Evolutionary conservation across 2,797 vertebrate species (phyloP).

Genomic region (Parotocinclus haroldoi): DNA sequence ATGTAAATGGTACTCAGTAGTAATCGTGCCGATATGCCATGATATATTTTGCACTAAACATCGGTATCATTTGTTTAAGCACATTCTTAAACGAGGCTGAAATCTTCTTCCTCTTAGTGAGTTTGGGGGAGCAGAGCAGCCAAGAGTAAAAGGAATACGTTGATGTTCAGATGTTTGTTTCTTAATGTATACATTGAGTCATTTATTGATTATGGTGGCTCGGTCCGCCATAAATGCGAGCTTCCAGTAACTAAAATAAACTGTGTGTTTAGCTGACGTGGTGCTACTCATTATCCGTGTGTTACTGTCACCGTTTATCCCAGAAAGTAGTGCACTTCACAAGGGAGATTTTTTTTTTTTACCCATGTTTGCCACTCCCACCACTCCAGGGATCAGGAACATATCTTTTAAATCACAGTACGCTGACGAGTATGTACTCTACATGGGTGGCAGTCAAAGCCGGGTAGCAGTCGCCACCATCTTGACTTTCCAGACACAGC

Average conservation of each 20-base stretch:
- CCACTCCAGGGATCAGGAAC: no score
- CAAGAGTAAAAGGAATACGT: not conserved
- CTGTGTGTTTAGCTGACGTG: conserved; percentile 54
- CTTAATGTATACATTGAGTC: not conserved
- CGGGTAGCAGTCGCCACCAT: no score
- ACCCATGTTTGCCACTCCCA: no score
- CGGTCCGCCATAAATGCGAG: conserved; percentile 44
- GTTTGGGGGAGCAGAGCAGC: conserved; percentile 8
- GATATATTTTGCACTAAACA: conserved; percentile 36
- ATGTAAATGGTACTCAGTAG: not conserved
- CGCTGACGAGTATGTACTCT: no score
- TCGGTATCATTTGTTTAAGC: conserved; percentile 40
- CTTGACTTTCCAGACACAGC: no score
- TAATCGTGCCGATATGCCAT: not conserved
- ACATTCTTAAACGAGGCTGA: conserved; percentile 43
- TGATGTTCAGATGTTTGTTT: not conserved
- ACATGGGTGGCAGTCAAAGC: no score
- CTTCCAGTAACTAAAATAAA: conserved; percentile 59
- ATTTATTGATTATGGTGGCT: not conserved
- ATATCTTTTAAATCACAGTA: not conserved
- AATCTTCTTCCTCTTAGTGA: no score
- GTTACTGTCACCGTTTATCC: conserved; percentile 39
- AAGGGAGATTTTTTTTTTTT: no score
- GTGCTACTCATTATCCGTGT: conserved; percentile 61
- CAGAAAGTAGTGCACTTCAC: not conserved